phyloP scores from a whole-genome alignment of 2,888 invertebrate genomes.

The Druceiella hillmani region DNA sequence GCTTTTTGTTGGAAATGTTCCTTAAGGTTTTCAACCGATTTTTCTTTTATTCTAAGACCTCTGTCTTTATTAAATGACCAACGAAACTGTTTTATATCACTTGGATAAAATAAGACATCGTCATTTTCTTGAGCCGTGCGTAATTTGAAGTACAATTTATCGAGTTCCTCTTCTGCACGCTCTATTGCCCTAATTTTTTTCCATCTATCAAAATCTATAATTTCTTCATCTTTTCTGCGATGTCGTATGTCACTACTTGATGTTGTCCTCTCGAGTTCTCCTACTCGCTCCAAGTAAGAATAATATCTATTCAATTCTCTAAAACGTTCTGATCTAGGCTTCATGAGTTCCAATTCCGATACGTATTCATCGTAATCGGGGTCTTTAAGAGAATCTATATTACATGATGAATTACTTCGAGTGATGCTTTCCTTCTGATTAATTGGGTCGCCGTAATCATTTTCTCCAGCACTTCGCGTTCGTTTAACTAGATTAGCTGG shows the following conservation, averaged over 20 bases:
- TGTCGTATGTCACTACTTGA: slow-evolving; percentile 65
- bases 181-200: slow-evolving; percentile 72
- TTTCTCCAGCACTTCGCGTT: slow-evolving; percentile 63
- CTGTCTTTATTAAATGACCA: slow-evolving; percentile 75
- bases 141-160: slow-evolving; percentile 68
- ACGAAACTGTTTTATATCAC: slow-evolving; percentile 64
- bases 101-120: slow-evolving; percentile 76
- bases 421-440: slow-evolving; percentile 20
- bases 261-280: slow-evolving; percentile 72
- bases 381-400: slow-evolving; percentile 37
- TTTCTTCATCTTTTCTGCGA: slow-evolving; percentile 69
- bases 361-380: slow-evolving; percentile 66
- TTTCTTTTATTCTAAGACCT: slow-evolving; percentile 75
- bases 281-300: slow-evolving; percentile 76
- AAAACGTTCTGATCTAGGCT: slow-evolving; percentile 71
- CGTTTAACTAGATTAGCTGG: slow-evolving; percentile 47
- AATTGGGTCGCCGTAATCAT: no score
- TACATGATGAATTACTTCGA: slow-evolving; percentile 32
- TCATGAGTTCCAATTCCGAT: slow-evolving; percentile 58
- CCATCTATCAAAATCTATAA: slow-evolving; percentile 86
- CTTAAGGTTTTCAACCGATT: slow-evolving; percentile 81
- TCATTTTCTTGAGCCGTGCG: slow-evolving; percentile 75
- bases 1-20: slow-evolving; percentile 66
- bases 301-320: slow-evolving; percentile 83
- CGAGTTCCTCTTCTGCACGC: slow-evolving; percentile 76